These are phyloP conservation scores for Rallus crepitans DNA, from an alignment of 2,797 vertebrate species.

Conservation along the genomic window DNA sequence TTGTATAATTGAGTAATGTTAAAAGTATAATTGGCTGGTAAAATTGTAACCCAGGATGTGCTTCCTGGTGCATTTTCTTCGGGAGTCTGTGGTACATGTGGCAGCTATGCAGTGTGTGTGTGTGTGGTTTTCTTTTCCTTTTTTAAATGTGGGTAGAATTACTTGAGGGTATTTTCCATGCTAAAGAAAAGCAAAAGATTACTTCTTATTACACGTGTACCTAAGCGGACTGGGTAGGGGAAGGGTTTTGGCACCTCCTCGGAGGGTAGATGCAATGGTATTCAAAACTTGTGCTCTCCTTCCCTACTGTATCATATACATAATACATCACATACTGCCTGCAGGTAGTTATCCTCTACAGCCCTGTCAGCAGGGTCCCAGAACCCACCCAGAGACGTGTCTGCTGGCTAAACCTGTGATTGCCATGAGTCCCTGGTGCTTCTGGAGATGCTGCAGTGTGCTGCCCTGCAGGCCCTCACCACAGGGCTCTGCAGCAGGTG, in stretches of 20 bases:
- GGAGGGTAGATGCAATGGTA: not conserved
- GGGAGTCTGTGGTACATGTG: rapidly evolving
- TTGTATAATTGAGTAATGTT: not conserved
- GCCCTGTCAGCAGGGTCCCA: not conserved
- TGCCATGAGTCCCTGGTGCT: not conserved
- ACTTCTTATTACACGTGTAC: not conserved
- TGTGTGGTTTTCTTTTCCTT: not conserved
- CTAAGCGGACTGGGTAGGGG: not conserved
- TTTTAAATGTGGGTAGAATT: not conserved
- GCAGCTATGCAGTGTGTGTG: not conserved
- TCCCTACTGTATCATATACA: not conserved
- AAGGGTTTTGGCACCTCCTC: not conserved
- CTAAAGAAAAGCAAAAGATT: not conserved
- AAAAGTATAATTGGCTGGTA: not conserved
- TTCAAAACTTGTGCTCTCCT: not conserved
- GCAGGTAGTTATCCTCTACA: not conserved
- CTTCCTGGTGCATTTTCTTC: not conserved
- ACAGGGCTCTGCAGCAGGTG: not conserved
- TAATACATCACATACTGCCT: not conserved
- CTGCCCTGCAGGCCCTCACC: not conserved
- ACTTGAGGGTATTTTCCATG: not conserved
- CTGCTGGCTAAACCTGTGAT: not conserved
- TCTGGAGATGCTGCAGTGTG: not conserved
- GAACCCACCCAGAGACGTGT: not conserved
- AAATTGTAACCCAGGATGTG: not conserved